These are phyloP conservation scores for Ceramica pisi DNA, from an alignment of 2,888 invertebrate species.

Conservation along the genomic window DNA sequence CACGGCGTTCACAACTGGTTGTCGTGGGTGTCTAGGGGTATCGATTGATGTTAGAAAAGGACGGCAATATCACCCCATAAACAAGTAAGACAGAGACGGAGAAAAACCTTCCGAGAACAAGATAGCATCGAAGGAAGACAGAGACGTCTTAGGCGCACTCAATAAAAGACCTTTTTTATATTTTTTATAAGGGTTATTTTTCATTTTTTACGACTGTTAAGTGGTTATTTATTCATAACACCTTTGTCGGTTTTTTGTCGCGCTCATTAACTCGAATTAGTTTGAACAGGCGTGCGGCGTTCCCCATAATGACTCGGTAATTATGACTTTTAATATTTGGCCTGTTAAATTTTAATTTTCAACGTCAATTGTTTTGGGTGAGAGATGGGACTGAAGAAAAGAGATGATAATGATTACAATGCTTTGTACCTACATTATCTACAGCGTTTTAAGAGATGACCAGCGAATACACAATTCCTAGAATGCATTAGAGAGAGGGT, in stretches of 20 bases:
- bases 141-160: slow-evolving; percentile 84
- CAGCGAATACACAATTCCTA: neutral
- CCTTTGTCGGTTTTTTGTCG: slow-evolving; percentile 87
- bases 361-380: slow-evolving; percentile 36
- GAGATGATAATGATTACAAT: slow-evolving; percentile 11
- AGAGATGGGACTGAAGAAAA: slow-evolving; percentile 24
- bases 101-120: slow-evolving; percentile 85
- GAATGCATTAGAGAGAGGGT: neutral
- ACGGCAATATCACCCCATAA: slow-evolving; percentile 58
- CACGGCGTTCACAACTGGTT: slow-evolving; percentile 77
- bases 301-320: slow-evolving; percentile 61
- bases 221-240: slow-evolving; percentile 88
- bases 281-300: slow-evolving; percentile 74
- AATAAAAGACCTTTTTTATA: slow-evolving; percentile 78
- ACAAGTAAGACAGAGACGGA: slow-evolving; percentile 69
- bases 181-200: slow-evolving; percentile 52
- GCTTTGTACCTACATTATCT: neutral
- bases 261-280: slow-evolving; percentile 84
- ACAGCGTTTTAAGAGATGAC: neutral
- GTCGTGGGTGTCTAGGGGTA: slow-evolving; percentile 84
- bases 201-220: slow-evolving; percentile 77
- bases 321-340: slow-evolving; percentile 64
- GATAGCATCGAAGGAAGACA: slow-evolving; percentile 88
- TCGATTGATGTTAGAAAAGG: slow-evolving; percentile 83
- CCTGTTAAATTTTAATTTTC: slow-evolving; percentile 57